Percentiles rank a stretch among this genome's conserved stretches.
Conservation (phyloP, 2,888 invertebrate genomes). For the Nemapogon koenigi region DNA sequence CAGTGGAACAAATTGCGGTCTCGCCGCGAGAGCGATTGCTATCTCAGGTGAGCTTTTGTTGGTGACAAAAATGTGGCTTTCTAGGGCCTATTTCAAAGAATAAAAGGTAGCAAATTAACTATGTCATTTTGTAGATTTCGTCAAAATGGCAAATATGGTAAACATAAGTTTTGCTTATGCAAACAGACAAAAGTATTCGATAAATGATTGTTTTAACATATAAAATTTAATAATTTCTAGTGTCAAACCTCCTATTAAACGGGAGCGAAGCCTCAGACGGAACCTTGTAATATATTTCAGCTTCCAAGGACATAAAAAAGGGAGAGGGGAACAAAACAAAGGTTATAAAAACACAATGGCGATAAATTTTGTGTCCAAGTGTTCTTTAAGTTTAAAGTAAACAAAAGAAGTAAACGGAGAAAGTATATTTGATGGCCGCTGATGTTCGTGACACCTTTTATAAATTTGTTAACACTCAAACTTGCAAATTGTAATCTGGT, state of each 20-base stretch:
- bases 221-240: too few relatives aligned
- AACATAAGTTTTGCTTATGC: not conserved
- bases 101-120: too few relatives aligned
- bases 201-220: too few relatives aligned
- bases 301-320: slow-evolving; percentile 5
- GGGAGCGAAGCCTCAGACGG: too few relatives aligned
- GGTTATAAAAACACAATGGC: slow-evolving; percentile 5
- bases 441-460: too few relatives aligned
- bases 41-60: not conserved
- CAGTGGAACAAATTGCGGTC: not conserved
- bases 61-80: not conserved
- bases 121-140: not conserved
- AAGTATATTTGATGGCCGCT: slow-evolving; percentile 3
- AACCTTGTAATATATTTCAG: slow-evolving; percentile 1
- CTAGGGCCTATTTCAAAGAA: not conserved
- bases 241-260: not conserved
- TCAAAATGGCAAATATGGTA: not conserved
- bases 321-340: not conserved
- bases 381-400: slow-evolving; percentile 8
- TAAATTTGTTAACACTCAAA: too few relatives aligned
- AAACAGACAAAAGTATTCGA: not conserved
- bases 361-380: slow-evolving; percentile 6
- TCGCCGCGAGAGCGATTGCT: not conserved
- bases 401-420: slow-evolving; percentile 4
- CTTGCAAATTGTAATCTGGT: too few relatives aligned